Evolutionary conservation across 1,140 invertebrate genomes (phyloP).

Genomic region (Mamestra configurata): DNA sequence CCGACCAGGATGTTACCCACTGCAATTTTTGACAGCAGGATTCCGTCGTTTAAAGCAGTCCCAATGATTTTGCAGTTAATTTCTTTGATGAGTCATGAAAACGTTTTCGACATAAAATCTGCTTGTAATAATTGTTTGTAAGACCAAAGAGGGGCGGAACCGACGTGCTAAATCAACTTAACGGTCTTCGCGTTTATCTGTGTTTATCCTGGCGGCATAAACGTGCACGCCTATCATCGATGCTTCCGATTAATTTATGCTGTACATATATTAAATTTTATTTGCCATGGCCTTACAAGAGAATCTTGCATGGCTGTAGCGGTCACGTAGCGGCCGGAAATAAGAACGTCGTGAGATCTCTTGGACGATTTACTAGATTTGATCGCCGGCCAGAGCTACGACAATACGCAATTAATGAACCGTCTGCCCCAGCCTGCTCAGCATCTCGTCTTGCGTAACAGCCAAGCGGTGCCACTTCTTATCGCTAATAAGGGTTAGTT

Average conservation of each 20-base stretch:
- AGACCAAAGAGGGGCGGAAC: constrained; percentile 59
- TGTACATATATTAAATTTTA: constrained; percentile 56
- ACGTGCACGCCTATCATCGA: constrained; percentile 69
- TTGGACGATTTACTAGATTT: constrained; percentile 63
- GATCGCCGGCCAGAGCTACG: constrained; percentile 62
- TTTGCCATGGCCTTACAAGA: constrained; percentile 58
- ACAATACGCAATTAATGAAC: constrained; percentile 80
- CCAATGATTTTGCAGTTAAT: neutral
- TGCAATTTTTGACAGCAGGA: constrained; percentile 7
- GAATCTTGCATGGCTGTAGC: constrained; percentile 18
- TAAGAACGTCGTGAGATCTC: constrained; percentile 64
- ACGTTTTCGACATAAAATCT: neutral
- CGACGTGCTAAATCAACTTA: constrained; percentile 67
- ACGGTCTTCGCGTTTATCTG: constrained; percentile 66
- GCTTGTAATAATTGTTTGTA: constrained; percentile 30
- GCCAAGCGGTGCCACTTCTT: constrained; percentile 67
- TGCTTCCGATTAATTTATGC: constrained; percentile 72
- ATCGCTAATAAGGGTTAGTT: constrained; percentile 75
- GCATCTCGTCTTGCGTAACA: constrained; percentile 71
- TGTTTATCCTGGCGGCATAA: constrained; percentile 72
- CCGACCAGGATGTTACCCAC: constrained; percentile 7
- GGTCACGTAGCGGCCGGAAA: constrained; percentile 60
- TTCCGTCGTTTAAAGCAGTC: neutral
- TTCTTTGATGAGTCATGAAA: neutral
- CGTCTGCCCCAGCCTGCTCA: constrained; percentile 48